These are phyloP conservation scores for Ostrea denselamellosa DNA, from an alignment of 1,140 invertebrate species.

Conservation along the genomic window DNA sequence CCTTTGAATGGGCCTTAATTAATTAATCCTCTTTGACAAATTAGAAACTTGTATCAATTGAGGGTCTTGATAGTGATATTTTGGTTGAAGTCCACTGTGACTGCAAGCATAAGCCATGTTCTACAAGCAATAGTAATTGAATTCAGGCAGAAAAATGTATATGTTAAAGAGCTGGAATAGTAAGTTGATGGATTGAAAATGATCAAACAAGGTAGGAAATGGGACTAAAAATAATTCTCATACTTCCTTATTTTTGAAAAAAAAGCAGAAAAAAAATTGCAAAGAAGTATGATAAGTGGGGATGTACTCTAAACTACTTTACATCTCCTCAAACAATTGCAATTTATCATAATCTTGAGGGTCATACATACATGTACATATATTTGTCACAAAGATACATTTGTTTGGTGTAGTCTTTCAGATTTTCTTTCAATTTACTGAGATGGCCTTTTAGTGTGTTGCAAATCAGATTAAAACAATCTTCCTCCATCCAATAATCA, in stretches of 20 bases:
- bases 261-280: neutral
- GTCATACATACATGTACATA: neutral
- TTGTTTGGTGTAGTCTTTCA: too few relatives aligned
- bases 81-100: neutral
- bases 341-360: neutral
- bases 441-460: neutral
- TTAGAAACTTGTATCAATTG: neutral
- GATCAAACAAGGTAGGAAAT: constrained; percentile 8
- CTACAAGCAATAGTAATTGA: neutral
- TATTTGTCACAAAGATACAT: neutral
- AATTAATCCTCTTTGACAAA: constrained; percentile 9
- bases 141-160: too few relatives aligned
- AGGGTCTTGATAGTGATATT: neutral
- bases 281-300: neutral
- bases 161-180: too few relatives aligned
- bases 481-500: neutral
- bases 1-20: neutral
- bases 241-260: neutral
- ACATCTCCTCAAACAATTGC: neutral
- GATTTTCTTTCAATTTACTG: neutral
- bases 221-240: neutral
- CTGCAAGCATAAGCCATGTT: neutral
- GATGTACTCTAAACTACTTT: neutral
- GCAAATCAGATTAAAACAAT: neutral
- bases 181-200: neutral